Percentiles rank a stretch among this genome's conserved stretches.
These are phyloP conservation scores for Sclerurus mexicanus DNA, from an alignment of 2,113 vertebrate genomes.

Conservation along the genomic window DNA sequence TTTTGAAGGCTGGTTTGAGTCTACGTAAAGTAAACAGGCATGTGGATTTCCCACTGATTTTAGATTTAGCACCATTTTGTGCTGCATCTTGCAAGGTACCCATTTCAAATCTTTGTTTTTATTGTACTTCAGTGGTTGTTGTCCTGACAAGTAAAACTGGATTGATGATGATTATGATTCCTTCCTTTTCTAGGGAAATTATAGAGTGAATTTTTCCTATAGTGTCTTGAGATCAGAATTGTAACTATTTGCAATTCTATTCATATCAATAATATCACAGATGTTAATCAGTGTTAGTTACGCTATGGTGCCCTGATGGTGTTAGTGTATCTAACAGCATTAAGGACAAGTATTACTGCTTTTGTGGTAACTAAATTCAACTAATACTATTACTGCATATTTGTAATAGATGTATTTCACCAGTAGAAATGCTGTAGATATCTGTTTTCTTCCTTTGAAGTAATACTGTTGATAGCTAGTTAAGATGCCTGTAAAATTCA, in stretches of 20 bases:
- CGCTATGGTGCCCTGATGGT: neutral
- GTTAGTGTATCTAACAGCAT: neutral
- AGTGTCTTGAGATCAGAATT: neutral
- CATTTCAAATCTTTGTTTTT: neutral
- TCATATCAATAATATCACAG: neutral
- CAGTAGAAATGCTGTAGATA: neutral
- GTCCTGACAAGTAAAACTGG: neutral
- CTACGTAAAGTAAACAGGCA: constrained; percentile 95
- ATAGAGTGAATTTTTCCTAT: neutral
- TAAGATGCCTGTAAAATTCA: neutral
- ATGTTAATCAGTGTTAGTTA: neutral
- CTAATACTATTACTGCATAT: neutral
- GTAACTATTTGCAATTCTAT: neutral
- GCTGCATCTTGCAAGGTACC: constrained; percentile 91
- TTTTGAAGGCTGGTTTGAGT: constrained; percentile 89
- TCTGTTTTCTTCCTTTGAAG: neutral
- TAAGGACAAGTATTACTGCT: neutral
- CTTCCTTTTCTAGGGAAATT: neutral
- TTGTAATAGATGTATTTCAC: neutral
- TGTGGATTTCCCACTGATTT: constrained; percentile 90
- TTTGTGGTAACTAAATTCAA: neutral
- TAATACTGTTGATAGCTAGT: neutral
- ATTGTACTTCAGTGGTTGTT: neutral
- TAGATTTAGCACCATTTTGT: constrained; percentile 95
- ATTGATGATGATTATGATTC: neutral